Evolutionary conservation across 2,888 invertebrate species (phyloP), one percentile per base, ranked within the genome.

Genomic region (Aricia artaxerxes): DNA sequence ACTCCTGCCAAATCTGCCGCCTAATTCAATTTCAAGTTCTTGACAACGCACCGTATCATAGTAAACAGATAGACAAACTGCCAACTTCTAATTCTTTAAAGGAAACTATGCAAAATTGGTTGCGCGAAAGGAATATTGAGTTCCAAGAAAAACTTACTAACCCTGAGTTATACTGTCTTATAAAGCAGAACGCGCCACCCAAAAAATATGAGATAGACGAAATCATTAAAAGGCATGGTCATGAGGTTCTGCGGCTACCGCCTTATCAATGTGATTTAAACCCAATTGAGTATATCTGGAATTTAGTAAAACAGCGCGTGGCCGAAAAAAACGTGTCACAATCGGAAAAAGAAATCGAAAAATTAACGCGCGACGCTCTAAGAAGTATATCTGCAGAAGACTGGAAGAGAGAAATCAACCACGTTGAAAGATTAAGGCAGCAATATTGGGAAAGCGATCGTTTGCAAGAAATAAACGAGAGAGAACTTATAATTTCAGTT

Each of bases 1-100:
- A 38, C 49, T 75, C 11, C 7, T 75, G 13, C 75, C 75, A 49
- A 75, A 75, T n/a, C 35, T 75, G 9, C 75, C 75, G 9, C 49
- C 49, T 13, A 75, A 75, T 60, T n/a, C n/a, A n/a, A 60, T 60
- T n/a, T n/a, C n/a, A n/a, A n/a, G 16, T 60, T n/a, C 60, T 60
- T 60, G 60, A 60, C n/a, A 60, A 60, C 60, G 60, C 60, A 60
- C 60, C 60, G n/a, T 60, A 60, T 60, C 60, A 60, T 60, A 60
- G 60, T n/a, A 60, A n/a, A 60, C 60, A 60, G n/a, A 60, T 60
- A 60, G n/a, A 60, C n/a, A 60, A 60, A 60, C 4, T 60, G n/a
- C n/a, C 60, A 16, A 60, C 60, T 60, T 60, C 60, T n/a, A n/a
- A 16, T n/a, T 16, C 60, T 60, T n/a, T 16, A 60, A n/a, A 60